phyloP scores from a whole-genome alignment of 2,113 vertebrate genomes.

The Protobothrops mucrosquamatus region DNA sequence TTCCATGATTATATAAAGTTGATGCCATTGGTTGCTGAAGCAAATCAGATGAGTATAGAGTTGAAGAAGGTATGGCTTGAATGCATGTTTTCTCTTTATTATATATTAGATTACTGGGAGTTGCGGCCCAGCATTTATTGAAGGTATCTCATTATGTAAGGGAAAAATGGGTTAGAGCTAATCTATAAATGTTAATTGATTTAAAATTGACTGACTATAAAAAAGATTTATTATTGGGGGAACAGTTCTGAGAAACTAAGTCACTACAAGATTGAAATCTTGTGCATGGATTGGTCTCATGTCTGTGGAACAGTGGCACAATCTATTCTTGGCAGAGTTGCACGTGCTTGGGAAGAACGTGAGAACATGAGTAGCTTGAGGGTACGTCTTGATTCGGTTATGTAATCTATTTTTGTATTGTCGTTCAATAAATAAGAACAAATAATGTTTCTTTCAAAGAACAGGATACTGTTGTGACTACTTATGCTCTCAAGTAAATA shows the following conservation, averaged over 20 bases:
- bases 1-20: constrained; percentile 86
- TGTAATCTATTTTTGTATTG: background rate
- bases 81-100: background rate
- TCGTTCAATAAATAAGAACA: background rate
- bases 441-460: background rate
- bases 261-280: background rate
- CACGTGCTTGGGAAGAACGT: background rate
- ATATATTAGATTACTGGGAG: background rate
- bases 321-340: background rate
- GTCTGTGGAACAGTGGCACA: background rate
- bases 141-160: background rate
- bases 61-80: constrained; percentile 75
- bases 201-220: background rate
- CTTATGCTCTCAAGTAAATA: background rate
- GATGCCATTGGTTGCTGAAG: constrained; percentile 84
- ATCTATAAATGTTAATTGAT: background rate
- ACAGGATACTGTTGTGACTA: background rate
- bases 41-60: constrained; percentile 88
- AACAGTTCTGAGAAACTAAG: background rate
- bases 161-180: background rate
- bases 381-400: background rate
- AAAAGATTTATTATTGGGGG: background rate
- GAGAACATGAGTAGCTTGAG: background rate
- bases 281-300: background rate
- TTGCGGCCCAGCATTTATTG: background rate